Percentiles rank a stretch among this genome's conserved stretches.
Conservation (phyloP, 53 echinoderm and acorn worm genomes). For the Antedon mediterranea region DNA sequence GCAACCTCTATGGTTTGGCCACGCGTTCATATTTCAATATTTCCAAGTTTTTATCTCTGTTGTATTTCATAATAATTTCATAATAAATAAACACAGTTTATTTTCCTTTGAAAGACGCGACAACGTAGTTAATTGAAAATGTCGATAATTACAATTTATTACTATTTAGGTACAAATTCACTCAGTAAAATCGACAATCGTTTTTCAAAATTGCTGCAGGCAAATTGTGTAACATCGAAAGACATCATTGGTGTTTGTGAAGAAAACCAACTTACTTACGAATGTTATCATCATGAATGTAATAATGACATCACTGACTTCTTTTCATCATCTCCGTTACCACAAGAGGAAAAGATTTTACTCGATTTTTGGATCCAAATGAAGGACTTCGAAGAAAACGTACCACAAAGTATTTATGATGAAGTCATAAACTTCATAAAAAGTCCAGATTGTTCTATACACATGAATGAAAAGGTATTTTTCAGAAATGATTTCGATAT, state of each 20-base stretch:
- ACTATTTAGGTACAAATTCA: too few relatives aligned
- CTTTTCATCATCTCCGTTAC: background rate
- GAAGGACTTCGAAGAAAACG: background rate
- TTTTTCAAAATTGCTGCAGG: background rate
- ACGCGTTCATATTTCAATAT: too few relatives aligned
- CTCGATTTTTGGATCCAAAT: background rate
- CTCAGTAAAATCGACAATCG: too few relatives aligned
- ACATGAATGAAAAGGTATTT: background rate
- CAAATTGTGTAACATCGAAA: background rate
- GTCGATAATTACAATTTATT: too few relatives aligned
- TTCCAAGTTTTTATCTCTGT: too few relatives aligned
- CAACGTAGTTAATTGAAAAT: too few relatives aligned
- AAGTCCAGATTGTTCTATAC: background rate
- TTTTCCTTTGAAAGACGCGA: too few relatives aligned
- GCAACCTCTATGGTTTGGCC: too few relatives aligned
- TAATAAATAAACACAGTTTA: too few relatives aligned
- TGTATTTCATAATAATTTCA: too few relatives aligned
- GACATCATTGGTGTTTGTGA: background rate
- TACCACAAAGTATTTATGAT: background rate
- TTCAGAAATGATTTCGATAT: background rate
- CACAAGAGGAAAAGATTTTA: background rate
- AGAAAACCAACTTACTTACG: background rate
- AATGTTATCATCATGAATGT: background rate
- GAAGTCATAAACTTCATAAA: background rate
- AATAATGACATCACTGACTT: background rate